Conservation (phyloP, 2,113 vertebrate genomes). For the Pluvianellus socialis region DNA sequence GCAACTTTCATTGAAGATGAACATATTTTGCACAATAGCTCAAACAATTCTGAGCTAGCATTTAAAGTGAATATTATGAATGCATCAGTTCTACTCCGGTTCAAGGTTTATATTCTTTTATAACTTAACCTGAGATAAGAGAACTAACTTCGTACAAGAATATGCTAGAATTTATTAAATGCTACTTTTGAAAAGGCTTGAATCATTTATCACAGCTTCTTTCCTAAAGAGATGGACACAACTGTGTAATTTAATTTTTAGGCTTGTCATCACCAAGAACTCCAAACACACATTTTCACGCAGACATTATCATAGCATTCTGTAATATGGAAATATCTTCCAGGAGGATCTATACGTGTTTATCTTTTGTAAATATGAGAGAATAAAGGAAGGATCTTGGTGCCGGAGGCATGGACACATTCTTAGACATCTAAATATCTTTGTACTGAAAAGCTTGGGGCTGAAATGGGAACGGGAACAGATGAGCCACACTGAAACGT, state of each 20-base stretch:
- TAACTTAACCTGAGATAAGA: neutral
- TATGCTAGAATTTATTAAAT: neutral
- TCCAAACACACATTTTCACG: neutral
- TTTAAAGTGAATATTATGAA: neutral
- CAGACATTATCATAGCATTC: neutral
- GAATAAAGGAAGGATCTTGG: neutral
- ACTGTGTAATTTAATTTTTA: neutral
- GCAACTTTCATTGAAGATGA: neutral
- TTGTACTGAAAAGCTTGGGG: neutral
- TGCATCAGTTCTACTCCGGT: neutral
- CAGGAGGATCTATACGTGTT: conserved; percentile 11
- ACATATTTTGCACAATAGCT: neutral
- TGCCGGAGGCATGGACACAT: neutral
- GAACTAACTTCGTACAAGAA: neutral
- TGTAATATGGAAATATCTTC: neutral
- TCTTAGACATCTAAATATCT: neutral
- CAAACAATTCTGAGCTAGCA: neutral
- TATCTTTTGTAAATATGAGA: neutral
- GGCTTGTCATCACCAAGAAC: neutral
- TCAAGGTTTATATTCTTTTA: neutral
- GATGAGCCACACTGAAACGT: neutral
- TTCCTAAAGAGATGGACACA: neutral
- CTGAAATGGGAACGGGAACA: neutral
- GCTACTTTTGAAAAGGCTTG: neutral
- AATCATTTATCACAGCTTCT: neutral